Evolutionary conservation across 2,113 vertebrate genomes (phyloP).

Genomic region (Caloenas nicobarica): DNA sequence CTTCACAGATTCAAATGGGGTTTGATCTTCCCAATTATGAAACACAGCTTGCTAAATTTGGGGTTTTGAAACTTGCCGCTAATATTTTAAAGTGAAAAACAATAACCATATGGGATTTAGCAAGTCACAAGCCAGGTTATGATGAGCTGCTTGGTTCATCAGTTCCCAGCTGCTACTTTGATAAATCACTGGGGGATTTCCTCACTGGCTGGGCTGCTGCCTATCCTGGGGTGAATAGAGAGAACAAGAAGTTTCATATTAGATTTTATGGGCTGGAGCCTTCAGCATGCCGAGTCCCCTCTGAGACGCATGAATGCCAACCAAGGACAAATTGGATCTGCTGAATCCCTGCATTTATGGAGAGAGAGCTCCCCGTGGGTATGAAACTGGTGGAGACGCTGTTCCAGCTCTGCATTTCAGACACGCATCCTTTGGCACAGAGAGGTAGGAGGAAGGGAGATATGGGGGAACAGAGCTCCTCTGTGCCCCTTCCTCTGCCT

Average conservation of each 20-base stretch:
- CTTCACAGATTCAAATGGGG: neutral
- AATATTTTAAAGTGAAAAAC: slow-evolving; percentile 39
- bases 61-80: slow-evolving; percentile 13
- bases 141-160: neutral
- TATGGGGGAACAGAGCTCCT: neutral
- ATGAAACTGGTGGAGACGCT: neutral
- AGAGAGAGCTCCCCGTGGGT: neutral
- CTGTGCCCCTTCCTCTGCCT: neutral
- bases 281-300: neutral
- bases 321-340: neutral
- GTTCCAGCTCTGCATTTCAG: neutral
- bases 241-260: neutral
- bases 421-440: neutral
- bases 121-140: slow-evolving; percentile 9
- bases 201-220: neutral
- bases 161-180: slow-evolving; percentile 19
- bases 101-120: slow-evolving; percentile 20
- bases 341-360: neutral
- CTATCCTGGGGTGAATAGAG: neutral
- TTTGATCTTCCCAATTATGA: slow-evolving; percentile 2
- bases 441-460: neutral
- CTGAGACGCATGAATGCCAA: neutral
- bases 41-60: slow-evolving; percentile 7
- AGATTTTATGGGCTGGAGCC: neutral
- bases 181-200: slow-evolving; percentile 36